A percentile compares a stretch with the other conserved stretches of the same genome.
Conservation (phyloP, 2,113 vertebrate genomes). For the Lagopus leucura region DNA sequence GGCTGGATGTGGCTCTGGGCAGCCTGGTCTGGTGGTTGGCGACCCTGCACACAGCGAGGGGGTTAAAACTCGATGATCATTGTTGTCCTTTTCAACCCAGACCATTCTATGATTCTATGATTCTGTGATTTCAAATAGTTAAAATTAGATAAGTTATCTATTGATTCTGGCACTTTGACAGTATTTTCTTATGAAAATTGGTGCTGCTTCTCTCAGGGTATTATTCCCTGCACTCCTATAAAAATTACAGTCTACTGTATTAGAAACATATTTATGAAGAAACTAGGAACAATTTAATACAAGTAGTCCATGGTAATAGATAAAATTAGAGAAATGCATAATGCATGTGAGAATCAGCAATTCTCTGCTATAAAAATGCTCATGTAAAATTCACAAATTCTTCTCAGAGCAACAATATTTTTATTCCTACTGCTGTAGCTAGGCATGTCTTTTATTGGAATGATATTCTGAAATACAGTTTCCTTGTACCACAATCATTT, state of each 20-base stretch:
- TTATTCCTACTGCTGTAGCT: neutral
- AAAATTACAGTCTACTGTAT: neutral
- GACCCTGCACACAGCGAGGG: too few relatives aligned
- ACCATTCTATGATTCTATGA: too few relatives aligned
- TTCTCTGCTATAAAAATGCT: slow-evolving; percentile 20
- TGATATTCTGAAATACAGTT: neutral
- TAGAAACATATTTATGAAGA: slow-evolving; percentile 9
- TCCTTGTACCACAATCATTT: neutral
- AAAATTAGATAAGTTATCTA: neutral
- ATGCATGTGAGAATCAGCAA: slow-evolving; percentile 10
- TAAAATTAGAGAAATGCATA: slow-evolving; percentile 31
- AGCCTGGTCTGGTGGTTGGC: too few relatives aligned
- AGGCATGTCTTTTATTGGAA: neutral
- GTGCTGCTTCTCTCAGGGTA: neutral
- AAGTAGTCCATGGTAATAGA: neutral
- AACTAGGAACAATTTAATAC: slow-evolving; percentile 4
- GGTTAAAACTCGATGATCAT: too few relatives aligned
- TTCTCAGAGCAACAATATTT: neutral
- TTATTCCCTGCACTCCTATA: neutral
- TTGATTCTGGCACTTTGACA: neutral
- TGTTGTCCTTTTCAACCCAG: too few relatives aligned
- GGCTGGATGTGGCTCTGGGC: too few relatives aligned
- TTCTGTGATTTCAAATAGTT: neutral
- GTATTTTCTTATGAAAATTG: neutral
- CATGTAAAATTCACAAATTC: slow-evolving; percentile 6